Conservation (phyloP, 2,113 vertebrate species). For the Tilapia sparmanii region DNA sequence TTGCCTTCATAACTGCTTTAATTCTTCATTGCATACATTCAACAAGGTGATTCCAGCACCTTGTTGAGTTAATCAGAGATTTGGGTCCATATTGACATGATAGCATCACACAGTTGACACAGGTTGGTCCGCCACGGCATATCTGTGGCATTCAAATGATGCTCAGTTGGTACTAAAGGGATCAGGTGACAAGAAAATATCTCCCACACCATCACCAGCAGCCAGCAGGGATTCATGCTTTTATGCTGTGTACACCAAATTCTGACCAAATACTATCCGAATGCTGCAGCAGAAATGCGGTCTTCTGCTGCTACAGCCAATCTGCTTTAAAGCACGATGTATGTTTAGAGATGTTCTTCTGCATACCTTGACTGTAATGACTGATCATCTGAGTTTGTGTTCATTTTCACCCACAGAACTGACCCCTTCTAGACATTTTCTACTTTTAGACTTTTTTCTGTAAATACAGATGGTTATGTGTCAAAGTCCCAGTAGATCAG, state of each 20-base stretch:
- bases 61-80: not conserved
- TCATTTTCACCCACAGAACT: not conserved
- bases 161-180: not conserved
- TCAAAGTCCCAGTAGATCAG: not conserved
- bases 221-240: not conserved
- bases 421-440: not conserved
- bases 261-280: not conserved
- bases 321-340: not conserved
- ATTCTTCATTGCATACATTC: not conserved
- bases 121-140: not conserved
- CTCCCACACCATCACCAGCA: not conserved
- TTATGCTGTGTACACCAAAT: not conserved
- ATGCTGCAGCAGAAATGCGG: not conserved
- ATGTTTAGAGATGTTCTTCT: not conserved
- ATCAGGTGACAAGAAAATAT: not conserved
- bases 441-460: not conserved
- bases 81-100: not conserved
- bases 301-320: not conserved
- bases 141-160: not conserved
- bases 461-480: not conserved
- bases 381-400: not conserved
- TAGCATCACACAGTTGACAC: not conserved
- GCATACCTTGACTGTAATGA: not conserved
- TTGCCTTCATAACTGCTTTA: not conserved
- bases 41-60: not conserved